These are phyloP conservation scores for Sakesphorus luctuosus DNA, from an alignment of 2,113 vertebrate genomes.

Conservation along the genomic window DNA sequence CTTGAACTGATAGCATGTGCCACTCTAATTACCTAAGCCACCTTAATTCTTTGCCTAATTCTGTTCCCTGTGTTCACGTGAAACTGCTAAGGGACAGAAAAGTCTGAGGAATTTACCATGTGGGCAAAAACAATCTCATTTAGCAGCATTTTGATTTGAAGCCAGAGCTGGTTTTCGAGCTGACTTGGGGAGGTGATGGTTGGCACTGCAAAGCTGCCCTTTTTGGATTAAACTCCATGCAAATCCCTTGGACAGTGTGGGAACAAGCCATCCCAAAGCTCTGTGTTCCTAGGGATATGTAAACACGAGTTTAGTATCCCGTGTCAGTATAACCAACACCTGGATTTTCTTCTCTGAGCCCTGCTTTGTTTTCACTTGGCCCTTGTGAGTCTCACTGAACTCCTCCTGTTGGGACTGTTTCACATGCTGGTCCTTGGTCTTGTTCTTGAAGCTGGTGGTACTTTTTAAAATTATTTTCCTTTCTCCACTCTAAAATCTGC, in stretches of 20 bases:
- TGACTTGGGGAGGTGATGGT: background rate
- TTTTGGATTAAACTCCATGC: background rate
- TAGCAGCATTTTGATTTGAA: constrained; percentile 19
- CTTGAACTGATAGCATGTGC: constrained; percentile 70
- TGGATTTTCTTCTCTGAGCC: background rate
- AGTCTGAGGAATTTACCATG: constrained; percentile 55
- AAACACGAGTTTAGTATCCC: background rate
- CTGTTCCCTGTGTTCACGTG: constrained; percentile 62
- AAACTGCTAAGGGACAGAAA: constrained; percentile 65
- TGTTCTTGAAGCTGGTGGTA: background rate
- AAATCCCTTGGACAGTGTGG: background rate
- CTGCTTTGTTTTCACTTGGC: background rate
- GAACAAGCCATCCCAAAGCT: background rate
- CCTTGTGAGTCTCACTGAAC: background rate
- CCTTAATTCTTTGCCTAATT: constrained; percentile 65
- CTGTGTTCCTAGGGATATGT: background rate
- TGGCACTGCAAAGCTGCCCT: background rate
- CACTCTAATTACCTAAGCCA: constrained; percentile 66
- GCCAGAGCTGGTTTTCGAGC: background rate
- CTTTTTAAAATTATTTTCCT: background rate
- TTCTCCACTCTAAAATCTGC: background rate
- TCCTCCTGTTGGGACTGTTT: background rate
- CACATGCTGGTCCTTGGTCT: background rate
- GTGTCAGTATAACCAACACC: background rate
- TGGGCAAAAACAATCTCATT: background rate